A percentile compares a stretch with the other conserved stretches of the same genome.
Conservation (phyloP, 2,888 invertebrate genomes). For the Nephrocerus scutellatus region DNA sequence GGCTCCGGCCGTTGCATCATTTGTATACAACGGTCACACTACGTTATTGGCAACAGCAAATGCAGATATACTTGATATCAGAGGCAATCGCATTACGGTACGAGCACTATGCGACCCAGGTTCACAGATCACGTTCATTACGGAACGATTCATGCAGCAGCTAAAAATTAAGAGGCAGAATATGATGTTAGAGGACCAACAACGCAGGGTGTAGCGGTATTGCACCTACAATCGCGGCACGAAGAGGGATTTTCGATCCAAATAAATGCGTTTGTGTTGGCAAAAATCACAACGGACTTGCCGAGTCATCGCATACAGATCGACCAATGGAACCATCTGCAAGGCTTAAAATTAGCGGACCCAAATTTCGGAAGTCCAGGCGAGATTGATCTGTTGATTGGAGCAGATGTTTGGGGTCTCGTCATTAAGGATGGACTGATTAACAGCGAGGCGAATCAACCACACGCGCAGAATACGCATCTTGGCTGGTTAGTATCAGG, state of each 20-base stretch:
- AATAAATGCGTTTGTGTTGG: slow-evolving; percentile 3
- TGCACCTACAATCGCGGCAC: neutral
- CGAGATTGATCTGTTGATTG: slow-evolving; percentile 5
- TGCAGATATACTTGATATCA: neutral
- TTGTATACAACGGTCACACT: slow-evolving; percentile 10
- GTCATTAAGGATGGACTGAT: slow-evolving; percentile 5
- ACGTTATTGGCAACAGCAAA: slow-evolving; percentile 11
- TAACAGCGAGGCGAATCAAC: slow-evolving; percentile 6
- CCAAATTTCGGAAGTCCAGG: slow-evolving; percentile 2
- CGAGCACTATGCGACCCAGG: slow-evolving; percentile 9
- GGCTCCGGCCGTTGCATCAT: slow-evolving; percentile 7
- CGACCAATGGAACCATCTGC: slow-evolving; percentile 5
- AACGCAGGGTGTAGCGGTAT: slow-evolving; percentile 4
- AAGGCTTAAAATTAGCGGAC: slow-evolving; percentile 6
- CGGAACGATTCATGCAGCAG: slow-evolving; percentile 1
- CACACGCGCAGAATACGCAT: slow-evolving; percentile 12
- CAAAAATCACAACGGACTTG: slow-evolving; percentile 3
- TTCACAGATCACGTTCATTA: slow-evolving; percentile 7
- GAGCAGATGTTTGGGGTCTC: slow-evolving; percentile 5
- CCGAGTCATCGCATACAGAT: slow-evolving; percentile 1
- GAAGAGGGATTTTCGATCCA: slow-evolving; percentile 6
- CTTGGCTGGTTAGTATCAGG: slow-evolving; percentile 7
- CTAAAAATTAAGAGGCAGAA: slow-evolving; percentile 8
- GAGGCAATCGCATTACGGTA: slow-evolving; percentile 8
- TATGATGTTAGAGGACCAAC: slow-evolving; percentile 7